Conservation (phyloP, 2,888 invertebrate genomes). For the Melanophora roralis region DNA sequence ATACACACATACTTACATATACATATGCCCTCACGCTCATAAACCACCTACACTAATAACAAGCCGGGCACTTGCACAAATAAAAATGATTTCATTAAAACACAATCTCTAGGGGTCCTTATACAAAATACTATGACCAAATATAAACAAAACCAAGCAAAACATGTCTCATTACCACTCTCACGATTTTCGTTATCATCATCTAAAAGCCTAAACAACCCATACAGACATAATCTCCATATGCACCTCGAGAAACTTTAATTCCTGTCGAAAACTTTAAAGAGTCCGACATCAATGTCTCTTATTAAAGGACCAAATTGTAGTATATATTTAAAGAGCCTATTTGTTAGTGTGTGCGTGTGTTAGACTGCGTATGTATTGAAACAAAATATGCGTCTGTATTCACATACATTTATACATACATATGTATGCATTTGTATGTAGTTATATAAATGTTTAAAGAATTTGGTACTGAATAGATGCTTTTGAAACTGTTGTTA, state of each 20-base stretch:
- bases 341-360: conserved; percentile 6
- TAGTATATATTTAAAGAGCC: conserved; percentile 53
- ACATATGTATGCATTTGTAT: neutral
- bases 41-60: neutral
- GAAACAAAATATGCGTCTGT: too few species aligned
- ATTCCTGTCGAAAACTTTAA: neutral
- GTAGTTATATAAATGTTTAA: conserved; percentile 40
- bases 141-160: conserved; percentile 41
- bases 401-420: neutral
- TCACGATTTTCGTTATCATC: neutral
- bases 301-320: conserved; percentile 37
- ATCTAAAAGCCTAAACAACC: neutral
- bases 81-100: conserved; percentile 34
- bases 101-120: conserved; percentile 23
- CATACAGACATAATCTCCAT: conserved; percentile 14
- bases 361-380: too few species aligned
- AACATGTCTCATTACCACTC: conserved; percentile 26
- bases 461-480: conserved; percentile 57
- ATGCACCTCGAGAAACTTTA: conserved; percentile 10
- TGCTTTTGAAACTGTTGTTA: conserved; percentile 53
- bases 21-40: neutral
- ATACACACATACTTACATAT: neutral
- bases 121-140: conserved; percentile 37
- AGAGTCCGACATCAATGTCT: neutral
- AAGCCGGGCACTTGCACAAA: neutral